phyloP scores from a whole-genome alignment of 1,140 invertebrate species.

The Hylyphantes graminicola region DNA sequence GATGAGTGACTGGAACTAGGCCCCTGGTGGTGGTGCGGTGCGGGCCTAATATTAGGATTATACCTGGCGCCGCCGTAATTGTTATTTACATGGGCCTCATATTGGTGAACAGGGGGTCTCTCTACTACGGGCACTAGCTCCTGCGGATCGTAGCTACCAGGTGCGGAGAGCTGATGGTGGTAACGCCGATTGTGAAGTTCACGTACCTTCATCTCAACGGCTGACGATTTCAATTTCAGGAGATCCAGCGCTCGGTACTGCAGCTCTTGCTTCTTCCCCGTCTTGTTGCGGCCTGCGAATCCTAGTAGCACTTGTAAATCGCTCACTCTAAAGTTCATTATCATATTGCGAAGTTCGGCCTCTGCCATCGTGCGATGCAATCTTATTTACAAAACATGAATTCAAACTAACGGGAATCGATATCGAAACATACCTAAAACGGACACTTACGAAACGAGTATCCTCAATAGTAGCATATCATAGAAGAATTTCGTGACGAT shows the following conservation, averaged over 20 bases:
- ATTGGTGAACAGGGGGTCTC: conserved; percentile 2
- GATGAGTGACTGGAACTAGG: conserved; percentile 27
- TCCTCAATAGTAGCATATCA: too few relatives aligned
- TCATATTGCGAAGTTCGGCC: conserved; percentile 69
- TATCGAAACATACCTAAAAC: too few relatives aligned
- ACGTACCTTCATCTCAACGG: conserved; percentile 76
- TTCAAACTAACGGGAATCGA: too few relatives aligned
- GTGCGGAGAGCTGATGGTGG: neutral
- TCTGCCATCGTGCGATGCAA: conserved; percentile 50
- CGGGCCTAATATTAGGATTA: conserved; percentile 42
- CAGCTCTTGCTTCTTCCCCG: conserved; percentile 87
- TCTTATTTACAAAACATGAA: neutral
- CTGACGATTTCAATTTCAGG: conserved; percentile 77
- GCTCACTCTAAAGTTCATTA: conserved; percentile 71
- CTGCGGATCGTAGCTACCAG: conserved; percentile 24
- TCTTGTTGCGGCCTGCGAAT: conserved; percentile 85
- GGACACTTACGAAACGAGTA: too few relatives aligned
- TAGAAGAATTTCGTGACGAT: too few relatives aligned
- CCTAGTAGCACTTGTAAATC: conserved; percentile 79
- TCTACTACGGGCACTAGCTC: neutral
- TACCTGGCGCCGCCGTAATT: conserved; percentile 16
- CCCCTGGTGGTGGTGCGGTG: conserved; percentile 3
- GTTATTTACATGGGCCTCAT: conserved; percentile 26
- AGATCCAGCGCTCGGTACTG: conserved; percentile 82
- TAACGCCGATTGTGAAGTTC: conserved; percentile 55